Percentiles rank a stretch among this genome's conserved stretches.
Evolutionary conservation across 2,797 vertebrate species (phyloP).

Genomic region (Aulostomus chinensis): DNA sequence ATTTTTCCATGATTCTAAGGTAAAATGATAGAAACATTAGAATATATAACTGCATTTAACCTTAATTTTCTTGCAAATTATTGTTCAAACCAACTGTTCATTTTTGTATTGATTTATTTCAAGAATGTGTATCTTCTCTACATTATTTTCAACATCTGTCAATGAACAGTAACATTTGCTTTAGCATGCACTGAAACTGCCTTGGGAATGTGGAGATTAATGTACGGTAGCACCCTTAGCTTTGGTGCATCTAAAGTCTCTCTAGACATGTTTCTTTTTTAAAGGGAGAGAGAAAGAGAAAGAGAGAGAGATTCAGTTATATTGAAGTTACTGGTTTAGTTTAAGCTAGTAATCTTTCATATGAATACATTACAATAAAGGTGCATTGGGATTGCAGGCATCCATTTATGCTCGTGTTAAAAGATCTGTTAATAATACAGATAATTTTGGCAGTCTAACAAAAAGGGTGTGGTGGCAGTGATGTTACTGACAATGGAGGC

Average conservation of each 20-base stretch:
- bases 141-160: conserved; percentile 58
- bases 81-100: too few relatives aligned
- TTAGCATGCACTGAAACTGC: conserved; percentile 46
- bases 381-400: conserved; percentile 36
- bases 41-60: too few relatives aligned
- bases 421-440: conserved; percentile 63
- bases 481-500: conserved; percentile 39
- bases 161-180: conserved; percentile 67
- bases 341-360: conserved; percentile 51
- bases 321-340: conserved; percentile 60
- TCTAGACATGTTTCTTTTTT: conserved; percentile 43
- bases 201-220: conserved; percentile 63
- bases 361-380: conserved; percentile 45
- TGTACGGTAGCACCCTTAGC: conserved; percentile 52
- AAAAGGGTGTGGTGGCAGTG: conserved; percentile 43
- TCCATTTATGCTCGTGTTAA: conserved; percentile 55
- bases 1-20: too few relatives aligned
- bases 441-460: conserved; percentile 50
- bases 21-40: too few relatives aligned
- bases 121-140: conserved; percentile 27
- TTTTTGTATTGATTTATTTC: conserved; percentile 49
- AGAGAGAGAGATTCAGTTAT: conserved; percentile 36
- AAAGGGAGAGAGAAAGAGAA: too few relatives aligned
- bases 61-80: too few relatives aligned
- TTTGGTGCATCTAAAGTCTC: conserved; percentile 35